Evolutionary conservation across 2,797 vertebrate genomes (phyloP).

Genomic region (Poecile montanus): DNA sequence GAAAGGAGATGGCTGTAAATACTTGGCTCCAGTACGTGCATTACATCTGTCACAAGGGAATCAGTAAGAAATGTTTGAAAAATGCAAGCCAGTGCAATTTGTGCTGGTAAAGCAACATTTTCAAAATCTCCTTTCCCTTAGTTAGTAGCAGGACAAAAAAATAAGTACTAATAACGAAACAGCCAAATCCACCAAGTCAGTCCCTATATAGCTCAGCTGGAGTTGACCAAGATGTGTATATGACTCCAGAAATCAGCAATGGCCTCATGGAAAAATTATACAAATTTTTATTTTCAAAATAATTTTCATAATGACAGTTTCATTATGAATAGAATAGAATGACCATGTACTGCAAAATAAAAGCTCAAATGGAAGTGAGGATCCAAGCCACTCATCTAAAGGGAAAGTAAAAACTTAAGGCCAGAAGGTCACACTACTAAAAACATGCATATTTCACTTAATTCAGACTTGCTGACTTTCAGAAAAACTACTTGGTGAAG

Average conservation of each 20-base stretch:
- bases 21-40: conserved; percentile 51
- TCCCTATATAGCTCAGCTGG: neutral
- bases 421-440: neutral
- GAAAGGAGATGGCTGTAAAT: conserved; percentile 63
- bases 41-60: conserved; percentile 64
- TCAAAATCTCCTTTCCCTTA: neutral
- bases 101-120: conserved; percentile 4
- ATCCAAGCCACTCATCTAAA: neutral
- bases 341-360: neutral
- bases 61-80: conserved; percentile 35
- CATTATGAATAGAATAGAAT: neutral
- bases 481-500: neutral
- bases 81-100: conserved; percentile 29
- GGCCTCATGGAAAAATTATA: neutral
- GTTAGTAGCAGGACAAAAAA: neutral
- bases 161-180: neutral
- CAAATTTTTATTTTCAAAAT: neutral
- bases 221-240: neutral
- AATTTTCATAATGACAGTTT: neutral
- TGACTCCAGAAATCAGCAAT: neutral
- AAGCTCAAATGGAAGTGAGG: neutral
- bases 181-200: neutral
- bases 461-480: neutral
- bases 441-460: neutral
- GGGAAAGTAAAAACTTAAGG: neutral